Evolutionary conservation across 1,140 invertebrate species (phyloP).

Genomic region (Papilio dardanus): DNA sequence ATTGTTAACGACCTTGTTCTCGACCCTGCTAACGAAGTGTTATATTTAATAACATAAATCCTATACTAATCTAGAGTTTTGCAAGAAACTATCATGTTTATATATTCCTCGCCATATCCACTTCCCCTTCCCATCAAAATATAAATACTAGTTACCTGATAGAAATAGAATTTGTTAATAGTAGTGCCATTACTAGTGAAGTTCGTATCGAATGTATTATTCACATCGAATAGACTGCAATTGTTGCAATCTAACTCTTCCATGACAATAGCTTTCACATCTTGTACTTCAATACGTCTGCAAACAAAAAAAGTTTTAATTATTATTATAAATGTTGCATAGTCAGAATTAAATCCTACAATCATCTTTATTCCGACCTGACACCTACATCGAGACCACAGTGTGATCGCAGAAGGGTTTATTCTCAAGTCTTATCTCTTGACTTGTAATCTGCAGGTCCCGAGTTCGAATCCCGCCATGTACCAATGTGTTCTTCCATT

Average conservation of each 20-base stretch:
- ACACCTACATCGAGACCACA: too few species aligned
- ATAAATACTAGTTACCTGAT: too few species aligned
- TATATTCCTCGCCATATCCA: too few species aligned
- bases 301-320: conserved; percentile 45
- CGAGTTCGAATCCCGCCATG: too few species aligned
- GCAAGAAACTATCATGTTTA: too few species aligned
- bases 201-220: conserved; percentile 53
- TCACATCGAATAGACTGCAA: conserved; percentile 59
- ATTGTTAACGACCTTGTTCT: conserved; percentile 29
- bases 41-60: conserved; percentile 14
- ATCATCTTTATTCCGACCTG: neutral
- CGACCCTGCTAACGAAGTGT: conserved; percentile 12
- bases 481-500: conserved; percentile 2
- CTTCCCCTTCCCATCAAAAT: too few species aligned
- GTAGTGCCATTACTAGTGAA: conserved; percentile 57
- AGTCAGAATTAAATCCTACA: too few species aligned
- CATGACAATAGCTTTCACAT: conserved; percentile 66
- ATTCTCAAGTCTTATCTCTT: too few species aligned
- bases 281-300: conserved; percentile 52
- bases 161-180: conserved; percentile 74
- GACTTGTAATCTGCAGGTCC: too few species aligned
- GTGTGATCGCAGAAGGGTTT: neutral
- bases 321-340: too few species aligned
- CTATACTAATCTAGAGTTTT: too few species aligned
- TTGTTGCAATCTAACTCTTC: conserved; percentile 59